Evolutionary conservation across 2,113 vertebrate species (phyloP), one percentile per base, ranked within the genome.

Genomic region (Mixornis gularis): DNA sequence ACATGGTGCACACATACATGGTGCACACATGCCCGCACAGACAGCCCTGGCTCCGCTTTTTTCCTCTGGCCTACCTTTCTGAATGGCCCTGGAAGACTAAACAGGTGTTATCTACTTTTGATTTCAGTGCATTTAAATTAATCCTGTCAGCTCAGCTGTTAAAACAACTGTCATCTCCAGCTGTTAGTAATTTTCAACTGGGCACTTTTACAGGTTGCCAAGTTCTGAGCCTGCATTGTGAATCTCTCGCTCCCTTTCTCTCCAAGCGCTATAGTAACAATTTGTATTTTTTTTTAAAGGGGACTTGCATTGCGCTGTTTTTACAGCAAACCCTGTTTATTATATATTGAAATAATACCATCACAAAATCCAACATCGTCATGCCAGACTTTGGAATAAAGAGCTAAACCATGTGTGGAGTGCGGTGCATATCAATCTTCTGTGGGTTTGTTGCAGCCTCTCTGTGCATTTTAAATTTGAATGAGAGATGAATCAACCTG

Each of bases 71-170:
- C 97, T 96, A 98, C 98, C 98, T 98, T 97, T 98, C 95, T 96
- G 97, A 97, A 98, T 97, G 97, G 97, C 98, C 98, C 98, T 97
- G 98, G 98, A 99, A 98, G 98, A 98, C 98, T 97, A 98, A 99
- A 99, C 99, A 99, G 99, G 99, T 99, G 99, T 99, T 99, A 98
- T 96, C 98, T 98, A 98, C 98, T 98, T 99, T 99, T 99, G 99
- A 99, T 99, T 99, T 99, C 98, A 98, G 98, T 99, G 99, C 98
- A 98, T 99, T 99, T 98, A 98, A 99, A 99, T 99, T 99, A 99
- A 99, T 99, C 98, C 99, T 99, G 99, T 99, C 99, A 99, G 99
- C 98, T 99, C 99, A 99, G 99, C 99, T 99, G 99, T 99, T 99
- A 98, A 99, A 99, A 99, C 99, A 99, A 99, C 99, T 99, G 99